Evolutionary conservation across 2,888 invertebrate species (phyloP).

Genomic region (Phortica okadai): DNA sequence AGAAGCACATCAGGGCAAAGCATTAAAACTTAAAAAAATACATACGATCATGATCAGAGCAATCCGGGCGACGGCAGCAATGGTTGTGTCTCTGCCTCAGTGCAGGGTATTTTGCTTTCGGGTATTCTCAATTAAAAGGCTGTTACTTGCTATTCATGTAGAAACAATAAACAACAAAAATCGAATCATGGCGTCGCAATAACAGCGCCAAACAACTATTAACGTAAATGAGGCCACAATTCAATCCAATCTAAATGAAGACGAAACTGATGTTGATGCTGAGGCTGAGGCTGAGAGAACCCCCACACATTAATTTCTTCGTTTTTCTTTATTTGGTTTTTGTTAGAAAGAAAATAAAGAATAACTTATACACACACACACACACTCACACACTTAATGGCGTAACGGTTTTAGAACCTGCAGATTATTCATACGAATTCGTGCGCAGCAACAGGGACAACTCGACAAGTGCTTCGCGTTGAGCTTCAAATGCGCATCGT

Average conservation of each 20-base stretch:
- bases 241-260: conserved; percentile 26
- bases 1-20: background rate
- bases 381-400: conserved; percentile 9
- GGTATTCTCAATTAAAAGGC: background rate
- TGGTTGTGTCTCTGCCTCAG: background rate
- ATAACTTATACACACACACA: background rate
- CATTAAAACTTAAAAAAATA: background rate
- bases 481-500: conserved; percentile 4
- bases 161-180: conserved; percentile 37
- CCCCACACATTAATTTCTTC: conserved; percentile 41
- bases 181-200: conserved; percentile 44
- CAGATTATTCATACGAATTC: conserved; percentile 8
- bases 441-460: conserved; percentile 12
- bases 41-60: no score
- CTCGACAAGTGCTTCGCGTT: conserved; percentile 42
- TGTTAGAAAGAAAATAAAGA: conserved; percentile 46
- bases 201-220: conserved; percentile 16
- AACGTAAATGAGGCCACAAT: conserved; percentile 57
- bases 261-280: conserved; percentile 35
- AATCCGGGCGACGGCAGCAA: no score
- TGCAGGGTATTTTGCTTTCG: background rate
- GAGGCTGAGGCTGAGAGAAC: conserved; percentile 52
- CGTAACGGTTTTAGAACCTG: conserved; percentile 46
- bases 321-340: conserved; percentile 29
- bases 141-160: background rate